Evolutionary conservation across 2,888 invertebrate species (phyloP), one percentile per base, ranked within the genome.

Genomic region (Diarsia rubi): DNA sequence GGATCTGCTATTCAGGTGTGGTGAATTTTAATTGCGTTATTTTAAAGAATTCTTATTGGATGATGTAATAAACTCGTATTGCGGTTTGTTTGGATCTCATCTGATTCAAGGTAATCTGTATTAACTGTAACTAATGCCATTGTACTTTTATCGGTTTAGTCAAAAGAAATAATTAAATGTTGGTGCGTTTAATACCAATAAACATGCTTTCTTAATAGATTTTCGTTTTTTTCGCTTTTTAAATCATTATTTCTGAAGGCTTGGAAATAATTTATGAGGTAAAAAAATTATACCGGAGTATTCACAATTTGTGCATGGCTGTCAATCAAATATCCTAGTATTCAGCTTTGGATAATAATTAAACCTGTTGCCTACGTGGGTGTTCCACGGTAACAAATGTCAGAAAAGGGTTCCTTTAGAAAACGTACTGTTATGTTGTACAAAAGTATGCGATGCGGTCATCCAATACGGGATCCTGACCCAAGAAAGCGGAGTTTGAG

Each of bases 1-100:
- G 21, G 21, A 31, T 65, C 54, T 69, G 44, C 37, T 54, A 76
- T 69, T 67, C 64, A 69, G 83, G 80, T 77, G 84, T 71, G 75
- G 83, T 75, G 74, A 86, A 83, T 73, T 65, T 76, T 70, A 83
- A 85, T 82, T 82, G 73, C 60, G 59, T 45, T 47, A 78, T 85
- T 85, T 78, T n/a, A 68, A 37, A 47, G 11, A 71, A 82, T 78
- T 78, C 54, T 63, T 67, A 44, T 64, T 49, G n/a, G n/a, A 68
- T 83, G 82, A 84, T 66, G 85, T 73, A 82, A 73, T 78, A 54
- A 52, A 37, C 37, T 37, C 37, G 37, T 37, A 64, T 69, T 54
- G 69, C n/a, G 73, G 69, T 71, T 24, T 70, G 31, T 73, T 73
- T 45, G 16, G 42, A 70, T 65, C 31, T 69, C 57, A 52, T 73